phyloP scores from a whole-genome alignment of 2,888 invertebrate genomes.

The Brenthis hecate region DNA sequence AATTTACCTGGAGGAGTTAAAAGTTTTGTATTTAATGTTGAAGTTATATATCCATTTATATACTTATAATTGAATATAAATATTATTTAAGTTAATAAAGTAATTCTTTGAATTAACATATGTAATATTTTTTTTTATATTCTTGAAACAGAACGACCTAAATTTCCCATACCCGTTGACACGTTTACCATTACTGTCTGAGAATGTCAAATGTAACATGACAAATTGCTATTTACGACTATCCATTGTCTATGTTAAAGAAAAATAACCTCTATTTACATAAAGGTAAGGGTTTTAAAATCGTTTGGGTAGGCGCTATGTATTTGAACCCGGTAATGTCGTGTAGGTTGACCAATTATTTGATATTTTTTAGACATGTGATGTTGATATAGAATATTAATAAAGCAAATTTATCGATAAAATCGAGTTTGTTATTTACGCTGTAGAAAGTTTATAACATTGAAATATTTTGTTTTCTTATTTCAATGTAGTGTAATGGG shows the following conservation, averaged over 20 bases:
- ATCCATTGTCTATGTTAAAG: neutral
- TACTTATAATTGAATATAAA: neutral
- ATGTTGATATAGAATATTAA: slow-evolving; percentile 4
- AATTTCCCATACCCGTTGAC: slow-evolving; percentile 48
- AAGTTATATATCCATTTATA: too few species aligned
- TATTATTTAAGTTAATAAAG: neutral
- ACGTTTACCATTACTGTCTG: slow-evolving; percentile 47
- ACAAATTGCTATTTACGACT: slow-evolving; percentile 21
- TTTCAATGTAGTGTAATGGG: too few species aligned
- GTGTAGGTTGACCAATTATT: slow-evolving; percentile 29
- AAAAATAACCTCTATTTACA: slow-evolving; percentile 17
- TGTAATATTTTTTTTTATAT: slow-evolving; percentile 16
- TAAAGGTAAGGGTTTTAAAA: slow-evolving; percentile 3
- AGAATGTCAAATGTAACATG: slow-evolving; percentile 44
- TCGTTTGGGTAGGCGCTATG: slow-evolving; percentile 9
- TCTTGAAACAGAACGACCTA: slow-evolving; percentile 40
- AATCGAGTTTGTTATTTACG: neutral
- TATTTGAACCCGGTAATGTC: slow-evolving; percentile 29
- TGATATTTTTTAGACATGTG: slow-evolving; percentile 13
- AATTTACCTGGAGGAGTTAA: too few species aligned
- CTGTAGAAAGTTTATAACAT: too few species aligned
- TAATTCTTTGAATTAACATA: too few species aligned
- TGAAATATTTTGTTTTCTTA: too few species aligned
- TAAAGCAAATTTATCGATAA: neutral
- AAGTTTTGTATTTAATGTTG: too few species aligned